These are phyloP conservation scores for Pomacea maculata DNA, from an alignment of 1,140 invertebrate species.

Conservation along the genomic window DNA sequence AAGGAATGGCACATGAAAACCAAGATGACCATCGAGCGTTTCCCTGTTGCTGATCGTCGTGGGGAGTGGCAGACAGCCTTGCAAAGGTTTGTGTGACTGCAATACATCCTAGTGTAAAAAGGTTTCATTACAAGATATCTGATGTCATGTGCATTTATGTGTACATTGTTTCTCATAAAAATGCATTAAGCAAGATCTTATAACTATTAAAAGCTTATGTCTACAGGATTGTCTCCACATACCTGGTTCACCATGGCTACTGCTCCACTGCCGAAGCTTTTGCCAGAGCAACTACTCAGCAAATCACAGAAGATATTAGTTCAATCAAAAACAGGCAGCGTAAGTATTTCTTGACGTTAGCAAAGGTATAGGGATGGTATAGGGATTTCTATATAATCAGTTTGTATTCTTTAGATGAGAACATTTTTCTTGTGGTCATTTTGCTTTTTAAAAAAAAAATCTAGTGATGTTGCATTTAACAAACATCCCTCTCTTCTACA, in stretches of 20 bases:
- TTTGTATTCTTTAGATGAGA: background rate
- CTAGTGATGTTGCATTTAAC: background rate
- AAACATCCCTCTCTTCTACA: background rate
- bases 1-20: conserved; percentile 84
- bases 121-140: no score
- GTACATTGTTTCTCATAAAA: background rate
- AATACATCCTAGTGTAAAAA: no score
- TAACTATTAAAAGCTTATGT: background rate
- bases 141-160: background rate
- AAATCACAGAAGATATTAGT: conserved; percentile 90
- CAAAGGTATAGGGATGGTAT: background rate
- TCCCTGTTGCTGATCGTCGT: conserved; percentile 85
- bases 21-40: conserved; percentile 84
- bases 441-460: background rate
- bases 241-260: conserved; percentile 97
- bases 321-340: conserved; percentile 98
- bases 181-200: background rate
- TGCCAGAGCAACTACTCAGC: conserved; percentile 87
- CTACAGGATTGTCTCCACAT: conserved; percentile 92
- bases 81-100: conserved; percentile 76
- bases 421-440: background rate
- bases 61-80: conserved; percentile 91
- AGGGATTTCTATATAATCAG: background rate
- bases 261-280: conserved; percentile 97
- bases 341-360: conserved; percentile 60